phyloP scores from a whole-genome alignment of 1,140 invertebrate species.

The Andricus grossulariae region DNA sequence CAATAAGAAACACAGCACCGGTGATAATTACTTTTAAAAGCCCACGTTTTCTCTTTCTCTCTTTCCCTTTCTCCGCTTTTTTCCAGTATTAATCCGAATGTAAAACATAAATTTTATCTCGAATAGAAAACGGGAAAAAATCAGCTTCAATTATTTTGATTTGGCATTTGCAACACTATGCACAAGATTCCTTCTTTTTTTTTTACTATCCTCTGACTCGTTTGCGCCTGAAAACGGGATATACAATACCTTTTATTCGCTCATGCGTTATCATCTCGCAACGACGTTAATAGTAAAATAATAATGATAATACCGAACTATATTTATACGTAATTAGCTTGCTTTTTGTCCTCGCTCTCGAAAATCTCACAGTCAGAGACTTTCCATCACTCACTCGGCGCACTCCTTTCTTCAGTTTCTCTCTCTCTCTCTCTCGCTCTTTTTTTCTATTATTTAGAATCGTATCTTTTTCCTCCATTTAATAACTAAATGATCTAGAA shows the following conservation, averaged over 20 bases:
- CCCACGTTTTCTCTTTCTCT: not conserved
- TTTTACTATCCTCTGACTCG: conserved; percentile 26
- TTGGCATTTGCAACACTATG: conserved; percentile 19
- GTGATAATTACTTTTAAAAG: no score
- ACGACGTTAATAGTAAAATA: conserved; percentile 25
- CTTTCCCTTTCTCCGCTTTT: not conserved
- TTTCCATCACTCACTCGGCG: conserved; percentile 1
- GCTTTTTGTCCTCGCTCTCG: conserved; percentile 1
- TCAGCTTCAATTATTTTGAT: conserved; percentile 3
- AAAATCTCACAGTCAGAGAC: no score
- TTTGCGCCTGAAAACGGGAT: conserved; percentile 26
- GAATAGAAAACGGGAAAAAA: not conserved
- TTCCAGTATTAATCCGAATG: not conserved
- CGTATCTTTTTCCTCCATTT: conserved; percentile 40
- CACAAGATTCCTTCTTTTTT: conserved; percentile 23
- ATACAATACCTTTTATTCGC: conserved; percentile 28
- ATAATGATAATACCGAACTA: conserved; percentile 30
- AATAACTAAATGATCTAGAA: conserved; percentile 44
- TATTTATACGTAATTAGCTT: conserved; percentile 29
- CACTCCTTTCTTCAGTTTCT: conserved; percentile 44
- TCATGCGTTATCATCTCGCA: conserved; percentile 28
- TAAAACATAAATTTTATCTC: not conserved
- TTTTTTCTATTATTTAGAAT: conserved; percentile 69
- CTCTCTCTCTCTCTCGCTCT: conserved; percentile 44
- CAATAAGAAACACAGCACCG: no score